phyloP scores from a whole-genome alignment of 2,797 vertebrate genomes.

The Lacerta bilineata region DNA sequence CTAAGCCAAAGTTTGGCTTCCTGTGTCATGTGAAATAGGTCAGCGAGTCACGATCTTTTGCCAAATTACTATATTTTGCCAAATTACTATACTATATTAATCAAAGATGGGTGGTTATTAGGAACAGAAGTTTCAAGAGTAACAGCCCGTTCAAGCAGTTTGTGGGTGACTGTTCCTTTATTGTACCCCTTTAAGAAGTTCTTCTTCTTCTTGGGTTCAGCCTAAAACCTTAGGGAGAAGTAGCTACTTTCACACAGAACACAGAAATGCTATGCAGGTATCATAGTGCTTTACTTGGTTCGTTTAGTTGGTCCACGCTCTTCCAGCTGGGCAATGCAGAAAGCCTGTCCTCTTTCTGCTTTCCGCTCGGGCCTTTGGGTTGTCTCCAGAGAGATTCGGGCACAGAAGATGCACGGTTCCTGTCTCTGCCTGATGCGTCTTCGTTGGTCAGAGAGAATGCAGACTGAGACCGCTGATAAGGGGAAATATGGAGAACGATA shows the following conservation, averaged over 20 bases:
- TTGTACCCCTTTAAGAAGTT: background rate
- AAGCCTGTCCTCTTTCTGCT: slow-evolving; percentile 80
- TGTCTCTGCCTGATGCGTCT: slow-evolving; percentile 80
- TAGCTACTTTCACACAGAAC: slow-evolving; percentile 14
- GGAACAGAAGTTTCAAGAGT: slow-evolving; percentile 33
- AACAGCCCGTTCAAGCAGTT: slow-evolving; percentile 10
- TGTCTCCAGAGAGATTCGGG: slow-evolving; percentile 63
- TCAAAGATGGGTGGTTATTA: background rate
- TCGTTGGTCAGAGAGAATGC: slow-evolving; percentile 87
- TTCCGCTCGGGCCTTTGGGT: slow-evolving; percentile 62
- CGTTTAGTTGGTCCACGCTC: slow-evolving; percentile 89
- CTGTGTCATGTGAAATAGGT: background rate
- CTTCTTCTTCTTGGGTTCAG: background rate
- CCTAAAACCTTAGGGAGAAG: background rate
- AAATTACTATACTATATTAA: background rate
- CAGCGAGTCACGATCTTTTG: background rate
- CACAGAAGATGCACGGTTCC: slow-evolving; percentile 67
- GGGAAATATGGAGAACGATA: slow-evolving; percentile 43
- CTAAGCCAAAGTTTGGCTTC: too few relatives aligned
- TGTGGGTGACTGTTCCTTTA: background rate
- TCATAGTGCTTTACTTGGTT: slow-evolving; percentile 84
- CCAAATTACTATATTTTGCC: background rate
- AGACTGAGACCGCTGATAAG: slow-evolving; percentile 86
- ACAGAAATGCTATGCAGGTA: slow-evolving; percentile 42
- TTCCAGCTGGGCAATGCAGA: slow-evolving; percentile 88